Base-by-base conservation (phyloP, 2,888 invertebrate species). In the Arctia plantaginis region DNA sequence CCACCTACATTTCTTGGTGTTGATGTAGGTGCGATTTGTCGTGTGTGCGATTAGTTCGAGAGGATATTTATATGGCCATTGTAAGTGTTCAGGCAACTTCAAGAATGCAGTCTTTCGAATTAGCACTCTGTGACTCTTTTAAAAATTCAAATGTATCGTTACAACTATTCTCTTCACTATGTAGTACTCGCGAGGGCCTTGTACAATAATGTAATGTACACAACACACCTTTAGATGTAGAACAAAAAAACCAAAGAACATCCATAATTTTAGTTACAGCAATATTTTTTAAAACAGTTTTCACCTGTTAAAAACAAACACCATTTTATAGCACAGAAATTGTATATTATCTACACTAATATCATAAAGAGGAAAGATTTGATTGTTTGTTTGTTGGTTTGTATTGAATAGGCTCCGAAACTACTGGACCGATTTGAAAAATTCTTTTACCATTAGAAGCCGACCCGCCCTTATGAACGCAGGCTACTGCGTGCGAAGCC, bases 1-100 rank as follows among this genome's bases (percentile, higher is more conserved):
- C 84, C 84, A 86, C 86, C 86, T 85, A 86, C 84, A 77, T 80
- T 79, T 85, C 85, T 88, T 85, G 81, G 84, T 75, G 73, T 69
- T 68, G 76, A 79, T 76, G 72, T 69, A 84, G 78, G 76, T 81
- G 83, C 85, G 84, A 83, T 80, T 85, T 82, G 85, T 83, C 82
- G 82, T 30, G 74, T 78, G 75, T 80, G 79, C 82, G 81, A 78
- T 82, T 79, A 83, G 83, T 81, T 72, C 74, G 44, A 20, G n/a
- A 33, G 39, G 51, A 69, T 72, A 75, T 76, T 76, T 76, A 76
- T 76, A 69, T 30, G 30, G 64, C 69, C 72, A 70, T 76, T 73
- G 72, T 69, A 69, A 70, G 47, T 69, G 70, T 71, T 59, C 67
- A 39, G 30, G 39, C 71, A 65, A 27, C 27, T 62, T 41, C 23